phyloP scores from a whole-genome alignment of 2,888 invertebrate species.

The Agrotis ipsilon region DNA sequence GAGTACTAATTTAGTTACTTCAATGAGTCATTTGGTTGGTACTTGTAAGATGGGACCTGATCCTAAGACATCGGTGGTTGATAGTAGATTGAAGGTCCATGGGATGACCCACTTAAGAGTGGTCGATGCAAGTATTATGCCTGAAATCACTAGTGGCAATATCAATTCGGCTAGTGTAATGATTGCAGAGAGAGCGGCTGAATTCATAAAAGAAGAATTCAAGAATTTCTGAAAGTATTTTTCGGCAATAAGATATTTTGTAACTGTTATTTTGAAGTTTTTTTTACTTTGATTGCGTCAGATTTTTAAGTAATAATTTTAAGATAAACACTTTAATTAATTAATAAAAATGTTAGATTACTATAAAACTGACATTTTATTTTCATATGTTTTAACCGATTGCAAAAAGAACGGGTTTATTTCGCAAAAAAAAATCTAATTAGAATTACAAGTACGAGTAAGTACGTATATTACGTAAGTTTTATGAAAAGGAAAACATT shows the following conservation, averaged over 20 bases:
- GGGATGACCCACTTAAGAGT: constrained; percentile 91
- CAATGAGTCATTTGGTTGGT: constrained; percentile 91
- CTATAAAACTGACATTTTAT: too few relatives aligned
- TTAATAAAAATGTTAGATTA: too few relatives aligned
- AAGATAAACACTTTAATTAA: not conserved
- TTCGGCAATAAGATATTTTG: not conserved
- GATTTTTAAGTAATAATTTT: not conserved
- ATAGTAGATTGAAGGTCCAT: constrained; percentile 79
- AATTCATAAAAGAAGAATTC: constrained; percentile 85
- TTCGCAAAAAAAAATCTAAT: constrained; percentile 13
- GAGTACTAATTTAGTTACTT: constrained; percentile 69
- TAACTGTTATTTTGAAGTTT: not conserved
- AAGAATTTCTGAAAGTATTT: not conserved
- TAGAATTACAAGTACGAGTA: too few relatives aligned
- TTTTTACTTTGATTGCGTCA: too few relatives aligned
- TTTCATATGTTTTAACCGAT: too few relatives aligned
- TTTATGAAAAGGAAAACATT: constrained; percentile 20
- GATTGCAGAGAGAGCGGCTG: constrained; percentile 92
- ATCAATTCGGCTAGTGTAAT: constrained; percentile 91
- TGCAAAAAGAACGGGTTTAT: not conserved
- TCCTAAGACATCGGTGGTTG: constrained; percentile 84
- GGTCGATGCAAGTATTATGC: constrained; percentile 92
- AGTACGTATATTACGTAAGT: not conserved
- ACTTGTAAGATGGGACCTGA: constrained; percentile 92
- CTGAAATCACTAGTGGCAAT: constrained; percentile 90